A percentile compares a stretch with the other conserved stretches of the same genome.
phyloP scores from a whole-genome alignment of 2,888 invertebrate genomes.

The Epistrophe eligans region DNA sequence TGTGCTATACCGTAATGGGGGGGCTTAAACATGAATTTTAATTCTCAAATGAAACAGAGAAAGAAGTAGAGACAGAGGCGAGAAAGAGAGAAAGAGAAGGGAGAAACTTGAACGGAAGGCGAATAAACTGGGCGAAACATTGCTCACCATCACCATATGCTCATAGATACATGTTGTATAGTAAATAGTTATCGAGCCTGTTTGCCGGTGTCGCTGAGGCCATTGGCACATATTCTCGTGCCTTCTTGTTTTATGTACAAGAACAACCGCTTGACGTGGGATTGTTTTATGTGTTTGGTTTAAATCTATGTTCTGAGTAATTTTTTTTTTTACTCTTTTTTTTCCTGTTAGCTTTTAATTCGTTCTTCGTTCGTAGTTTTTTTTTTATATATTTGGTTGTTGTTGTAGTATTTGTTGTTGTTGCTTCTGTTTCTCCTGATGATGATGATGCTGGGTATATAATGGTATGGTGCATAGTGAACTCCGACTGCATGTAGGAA shows the following conservation, averaged over 20 bases:
- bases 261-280: constrained; percentile 76
- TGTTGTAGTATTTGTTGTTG: constrained; percentile 20
- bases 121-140: constrained; percentile 74
- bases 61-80: background rate
- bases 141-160: constrained; percentile 50
- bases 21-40: background rate
- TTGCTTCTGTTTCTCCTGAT: background rate
- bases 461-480: constrained; percentile 56
- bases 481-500: constrained; percentile 67
- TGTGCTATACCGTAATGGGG: constrained; percentile 24
- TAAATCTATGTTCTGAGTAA: constrained; percentile 59
- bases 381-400: background rate
- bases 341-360: constrained; percentile 68
- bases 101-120: constrained; percentile 59
- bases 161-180: constrained; percentile 65
- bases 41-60: constrained; percentile 1
- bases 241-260: constrained; percentile 77
- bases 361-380: constrained; percentile 38
- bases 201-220: constrained; percentile 79
- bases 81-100: constrained; percentile 29
- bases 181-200: constrained; percentile 75
- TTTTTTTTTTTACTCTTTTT: constrained; percentile 15
- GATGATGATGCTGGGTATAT: constrained; percentile 44
- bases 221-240: constrained; percentile 79
- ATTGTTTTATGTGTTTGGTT: constrained; percentile 74